Evolutionary conservation across 2,113 vertebrate genomes (phyloP), one percentile per base, ranked within the genome.

Genomic region (Rhadina sibilatrix): DNA sequence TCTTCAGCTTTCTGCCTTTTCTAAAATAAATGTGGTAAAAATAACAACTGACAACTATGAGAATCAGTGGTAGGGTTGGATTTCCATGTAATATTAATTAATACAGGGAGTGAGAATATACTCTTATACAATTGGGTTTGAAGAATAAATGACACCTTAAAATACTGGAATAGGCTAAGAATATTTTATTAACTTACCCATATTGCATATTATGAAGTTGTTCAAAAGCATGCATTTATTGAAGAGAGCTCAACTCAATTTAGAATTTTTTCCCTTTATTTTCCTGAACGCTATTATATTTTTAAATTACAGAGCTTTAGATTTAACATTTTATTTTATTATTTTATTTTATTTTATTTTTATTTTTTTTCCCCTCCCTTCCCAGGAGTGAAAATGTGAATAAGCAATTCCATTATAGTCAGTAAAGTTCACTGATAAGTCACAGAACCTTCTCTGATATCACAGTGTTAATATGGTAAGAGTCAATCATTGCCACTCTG

Each of bases 81-180:
- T 63, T 78, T 90, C 24, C 21, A n/a, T 25, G 16, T 56, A 76
- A 76, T 65, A 74, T 49, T 84, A 65, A 87, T 69, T 89, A 74
- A 70, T 52, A 50, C 2, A 46, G 10, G 27, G 17, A 93, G 14
- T 0, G 6, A 70, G 40, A 66, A 8, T 14, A 46, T 60, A 50
- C 5, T 50, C 18, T 31, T 42, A 66, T 16, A 54, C 5, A 42
- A 27, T 23, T 74, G 22, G 3, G 23, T 69, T 63, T 0, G 0
- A 91, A 74, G 40, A 90, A 65, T 33, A 85, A 87, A 75, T 38
- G 42, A 33, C 3, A 37, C 13, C 72, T 54, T 19, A 44, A 84
- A 81, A 44, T 47, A 69, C 18, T 74, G 21, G 12, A 18, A 61
- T 38, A 38, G 30, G 11, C 65, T 75, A 63, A 54, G 28, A 89